These are phyloP conservation scores for Xestia xanthographa DNA, from an alignment of 2,888 invertebrate species.

Conservation along the genomic window DNA sequence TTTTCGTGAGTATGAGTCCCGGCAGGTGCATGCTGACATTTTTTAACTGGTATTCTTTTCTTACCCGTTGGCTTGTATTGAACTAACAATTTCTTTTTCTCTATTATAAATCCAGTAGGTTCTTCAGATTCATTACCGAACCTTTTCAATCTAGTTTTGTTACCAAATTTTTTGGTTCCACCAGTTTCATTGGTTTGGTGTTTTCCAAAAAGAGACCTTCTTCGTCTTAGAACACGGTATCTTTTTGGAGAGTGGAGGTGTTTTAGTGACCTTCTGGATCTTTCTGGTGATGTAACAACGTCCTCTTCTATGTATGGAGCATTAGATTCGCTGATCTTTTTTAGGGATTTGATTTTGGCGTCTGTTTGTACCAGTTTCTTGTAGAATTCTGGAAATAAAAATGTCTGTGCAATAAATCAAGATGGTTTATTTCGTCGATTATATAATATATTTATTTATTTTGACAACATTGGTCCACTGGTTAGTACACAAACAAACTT, in stretches of 20 bases:
- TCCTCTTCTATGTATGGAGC: neutral
- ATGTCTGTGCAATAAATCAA: neutral
- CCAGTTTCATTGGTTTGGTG: neutral
- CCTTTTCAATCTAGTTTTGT: constrained; percentile 62
- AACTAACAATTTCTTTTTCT: constrained; percentile 77
- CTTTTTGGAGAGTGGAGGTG: constrained; percentile 50
- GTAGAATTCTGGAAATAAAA: constrained; percentile 80
- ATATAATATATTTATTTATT: too few species aligned
- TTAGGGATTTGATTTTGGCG: constrained; percentile 79
- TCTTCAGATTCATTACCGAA: constrained; percentile 46
- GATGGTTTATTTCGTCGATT: neutral
- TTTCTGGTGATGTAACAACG: constrained; percentile 51
- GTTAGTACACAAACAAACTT: too few species aligned
- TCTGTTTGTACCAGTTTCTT: constrained; percentile 83
- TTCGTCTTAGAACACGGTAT: constrained; percentile 42
- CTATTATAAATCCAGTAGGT: constrained; percentile 74
- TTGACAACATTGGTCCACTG: too few species aligned
- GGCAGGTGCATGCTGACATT: constrained; percentile 78
- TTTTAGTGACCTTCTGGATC: constrained; percentile 75
- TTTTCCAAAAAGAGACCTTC: constrained; percentile 36
- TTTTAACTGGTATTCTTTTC: constrained; percentile 70
- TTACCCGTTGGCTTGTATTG: constrained; percentile 70
- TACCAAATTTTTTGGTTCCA: neutral
- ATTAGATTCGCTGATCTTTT: constrained; percentile 57
- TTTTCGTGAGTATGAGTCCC: constrained; percentile 77